Conservation (phyloP, 2,888 invertebrate genomes). For the Dasypolia templi region DNA sequence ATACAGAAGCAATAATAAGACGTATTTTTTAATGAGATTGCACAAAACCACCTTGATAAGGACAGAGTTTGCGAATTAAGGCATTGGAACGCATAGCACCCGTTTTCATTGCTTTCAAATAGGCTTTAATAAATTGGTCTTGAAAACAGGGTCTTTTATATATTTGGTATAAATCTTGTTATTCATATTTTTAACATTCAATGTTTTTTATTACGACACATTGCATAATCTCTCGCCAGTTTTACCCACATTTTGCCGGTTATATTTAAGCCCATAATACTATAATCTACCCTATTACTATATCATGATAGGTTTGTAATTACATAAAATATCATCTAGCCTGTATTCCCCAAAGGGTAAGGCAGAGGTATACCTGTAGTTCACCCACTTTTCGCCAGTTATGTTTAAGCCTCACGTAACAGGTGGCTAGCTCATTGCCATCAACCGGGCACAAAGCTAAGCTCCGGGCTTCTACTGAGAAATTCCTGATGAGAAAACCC, state of each 20-base stretch:
- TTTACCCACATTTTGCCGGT: no score
- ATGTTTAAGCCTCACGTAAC: background rate
- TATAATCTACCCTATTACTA: no score
- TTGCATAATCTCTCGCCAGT: no score
- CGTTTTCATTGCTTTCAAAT: slow-evolving; percentile 28
- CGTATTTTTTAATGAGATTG: slow-evolving; percentile 6
- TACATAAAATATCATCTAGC: no score
- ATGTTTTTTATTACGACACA: background rate
- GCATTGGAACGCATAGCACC: background rate
- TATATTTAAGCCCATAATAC: no score
- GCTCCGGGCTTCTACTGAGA: background rate
- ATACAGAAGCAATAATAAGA: slow-evolving; percentile 1
- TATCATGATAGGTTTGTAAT: no score
- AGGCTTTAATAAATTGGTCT: slow-evolving; percentile 33
- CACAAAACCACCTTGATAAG: slow-evolving; percentile 26
- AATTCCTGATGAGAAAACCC: background rate
- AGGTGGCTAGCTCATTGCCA: background rate
- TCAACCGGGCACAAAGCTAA: background rate
- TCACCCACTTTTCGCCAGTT: background rate
- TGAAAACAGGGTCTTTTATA: slow-evolving; percentile 8
- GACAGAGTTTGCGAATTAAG: background rate
- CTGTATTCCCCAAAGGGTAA: no score
- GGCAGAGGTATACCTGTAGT: background rate
- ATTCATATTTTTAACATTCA: background rate
- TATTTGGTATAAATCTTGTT: background rate